Evolutionary conservation across 2,113 vertebrate species (phyloP).

Genomic region (Muntiacus muntjak): DNA sequence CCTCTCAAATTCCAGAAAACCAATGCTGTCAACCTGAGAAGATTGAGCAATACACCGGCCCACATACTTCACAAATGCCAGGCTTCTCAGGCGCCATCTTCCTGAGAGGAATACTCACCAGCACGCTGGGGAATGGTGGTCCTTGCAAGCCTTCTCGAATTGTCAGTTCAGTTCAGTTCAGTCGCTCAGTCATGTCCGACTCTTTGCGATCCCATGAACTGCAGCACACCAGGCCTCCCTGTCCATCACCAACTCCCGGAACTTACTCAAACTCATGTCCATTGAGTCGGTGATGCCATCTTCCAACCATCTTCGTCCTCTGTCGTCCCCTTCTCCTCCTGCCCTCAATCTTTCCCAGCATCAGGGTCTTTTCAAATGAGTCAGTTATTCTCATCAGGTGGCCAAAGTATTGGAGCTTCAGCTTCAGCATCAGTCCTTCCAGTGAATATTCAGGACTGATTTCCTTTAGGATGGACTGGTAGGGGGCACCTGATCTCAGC

Average conservation of each 20-base stretch:
- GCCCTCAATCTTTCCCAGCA: not conserved
- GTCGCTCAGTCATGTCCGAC: not conserved
- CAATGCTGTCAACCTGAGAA: not conserved
- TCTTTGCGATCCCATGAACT: not conserved
- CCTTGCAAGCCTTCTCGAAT: not conserved
- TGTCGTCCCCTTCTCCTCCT: not conserved
- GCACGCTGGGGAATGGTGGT: fast-evolving
- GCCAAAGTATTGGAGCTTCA: not conserved
- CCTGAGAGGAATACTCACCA: not conserved
- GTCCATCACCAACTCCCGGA: not conserved
- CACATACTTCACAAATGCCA: fast-evolving
- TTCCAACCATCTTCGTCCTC: not conserved
- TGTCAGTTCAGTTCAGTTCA: not conserved
- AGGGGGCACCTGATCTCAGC: not conserved
- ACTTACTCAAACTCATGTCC: not conserved
- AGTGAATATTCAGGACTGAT: not conserved
- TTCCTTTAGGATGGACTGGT: not conserved
- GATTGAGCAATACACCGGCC: fast-evolving
- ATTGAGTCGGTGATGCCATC: not conserved
- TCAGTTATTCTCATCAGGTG: not conserved
- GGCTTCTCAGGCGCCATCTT: no score
- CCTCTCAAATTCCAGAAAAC: not conserved
- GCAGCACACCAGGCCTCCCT: not conserved
- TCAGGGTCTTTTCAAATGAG: not conserved
- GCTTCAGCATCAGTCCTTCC: not conserved